Percentiles rank a stretch among this genome's conserved stretches.
Conservation (phyloP, 2,888 invertebrate genomes). For the Sarcophaga caerulescens region DNA sequence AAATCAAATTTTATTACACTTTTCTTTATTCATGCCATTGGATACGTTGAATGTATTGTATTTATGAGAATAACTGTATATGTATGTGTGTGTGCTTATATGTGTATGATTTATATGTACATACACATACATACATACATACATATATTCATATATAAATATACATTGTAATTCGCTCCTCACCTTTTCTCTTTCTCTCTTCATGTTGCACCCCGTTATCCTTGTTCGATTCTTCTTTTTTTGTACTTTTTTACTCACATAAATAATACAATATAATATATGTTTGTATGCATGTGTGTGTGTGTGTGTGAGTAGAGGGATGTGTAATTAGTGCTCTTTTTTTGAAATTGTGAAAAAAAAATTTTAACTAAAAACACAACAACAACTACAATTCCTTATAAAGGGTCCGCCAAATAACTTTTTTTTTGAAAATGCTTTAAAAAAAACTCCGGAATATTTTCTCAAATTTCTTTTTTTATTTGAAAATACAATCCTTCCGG, state of each 20-base stretch:
- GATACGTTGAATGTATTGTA: slow-evolving; percentile 60
- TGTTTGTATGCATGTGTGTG: slow-evolving; percentile 9
- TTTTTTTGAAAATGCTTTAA: too few relatives aligned
- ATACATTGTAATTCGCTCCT: background rate
- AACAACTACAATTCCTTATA: background rate
- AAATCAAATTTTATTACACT: slow-evolving; percentile 82
- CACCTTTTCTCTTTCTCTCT: background rate
- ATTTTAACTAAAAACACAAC: slow-evolving; percentile 34
- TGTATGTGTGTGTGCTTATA: slow-evolving; percentile 35
- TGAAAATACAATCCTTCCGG: too few relatives aligned
- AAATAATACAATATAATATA: slow-evolving; percentile 30
- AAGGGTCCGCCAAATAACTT: too few relatives aligned
- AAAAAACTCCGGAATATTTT: too few relatives aligned
- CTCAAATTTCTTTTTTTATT: too few relatives aligned
- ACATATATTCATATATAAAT: background rate
- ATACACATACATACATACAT: background rate
- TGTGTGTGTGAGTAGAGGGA: slow-evolving; percentile 49
- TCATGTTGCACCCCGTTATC: background rate
- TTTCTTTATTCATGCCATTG: slow-evolving; percentile 80
- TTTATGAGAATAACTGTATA: slow-evolving; percentile 51
- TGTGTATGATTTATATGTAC: slow-evolving; percentile 21
- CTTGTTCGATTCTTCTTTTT: slow-evolving; percentile 15
- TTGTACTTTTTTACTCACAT: slow-evolving; percentile 4
- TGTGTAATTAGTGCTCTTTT: slow-evolving; percentile 63
- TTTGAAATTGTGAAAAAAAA: slow-evolving; percentile 44